Evolutionary conservation across 2,888 invertebrate genomes (phyloP), one percentile per base, ranked within the genome.

Genomic region (Branchipolynoe longqiensis): DNA sequence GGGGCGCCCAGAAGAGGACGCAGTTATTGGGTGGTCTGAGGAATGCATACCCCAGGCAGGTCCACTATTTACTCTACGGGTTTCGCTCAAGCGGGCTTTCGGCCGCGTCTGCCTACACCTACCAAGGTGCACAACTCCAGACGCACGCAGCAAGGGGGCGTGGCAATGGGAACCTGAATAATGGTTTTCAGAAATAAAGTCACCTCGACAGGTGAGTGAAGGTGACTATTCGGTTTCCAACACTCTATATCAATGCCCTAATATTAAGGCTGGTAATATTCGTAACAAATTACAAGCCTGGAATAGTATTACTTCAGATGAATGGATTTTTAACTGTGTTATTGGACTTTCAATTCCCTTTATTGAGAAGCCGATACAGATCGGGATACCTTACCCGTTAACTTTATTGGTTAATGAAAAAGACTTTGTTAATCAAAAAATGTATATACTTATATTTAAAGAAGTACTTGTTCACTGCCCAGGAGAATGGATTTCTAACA

Each of bases 401-500:
- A n/a, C 14, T 2, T 25, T 41, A 31, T n/a, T 6, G 12, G 22
- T 0, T 0, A 28, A 22, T 1, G 25, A 78, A 25, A 48, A 4
- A 8, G 14, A 1, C 0, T 25, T 18, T 1, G 33, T 78, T 18
- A 28, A 41, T 28, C 3, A 0, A 25, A 48, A 41, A 33, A 28
- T 78, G 22, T 8, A 14, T 18, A 25, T 48, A 6, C 18, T 78
- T 6, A 4, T 78, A 14, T 25, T 31, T 0, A 78, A 78, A 18
- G 41, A 28, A 2, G 31, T 78, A 0, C 18, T 78, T 1, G 28
- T 40, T 0, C 41, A n/a, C 14, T 25, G 48, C 1, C 2, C 18
- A 12, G 48, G 28, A 1, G 48, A 78, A 41, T 78, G 25, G 8
- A 54, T 78, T 31, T 78, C 78, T 8, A 78, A 78, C 28, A 28